Conservation (phyloP, 2,113 vertebrate species). For the Scalopus aquaticus region DNA sequence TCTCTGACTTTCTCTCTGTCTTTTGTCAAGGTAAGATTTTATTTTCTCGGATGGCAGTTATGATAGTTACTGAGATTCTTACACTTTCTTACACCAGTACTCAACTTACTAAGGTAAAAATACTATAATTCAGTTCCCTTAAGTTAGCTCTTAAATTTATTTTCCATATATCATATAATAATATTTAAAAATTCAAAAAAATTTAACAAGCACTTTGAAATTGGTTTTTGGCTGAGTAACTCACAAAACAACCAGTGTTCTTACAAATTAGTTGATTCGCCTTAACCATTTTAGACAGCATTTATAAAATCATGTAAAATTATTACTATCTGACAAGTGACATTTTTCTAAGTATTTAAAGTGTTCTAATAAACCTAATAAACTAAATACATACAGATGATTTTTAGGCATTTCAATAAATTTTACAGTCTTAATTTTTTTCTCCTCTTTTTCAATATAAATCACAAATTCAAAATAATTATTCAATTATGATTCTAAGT, state of each 20-base stretch:
- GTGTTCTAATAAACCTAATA: background rate
- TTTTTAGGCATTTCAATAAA: background rate
- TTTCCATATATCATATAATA: background rate
- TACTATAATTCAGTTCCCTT: background rate
- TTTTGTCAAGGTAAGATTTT: background rate
- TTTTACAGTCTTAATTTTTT: background rate
- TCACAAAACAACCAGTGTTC: background rate
- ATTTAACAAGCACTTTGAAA: background rate
- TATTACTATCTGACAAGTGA: background rate
- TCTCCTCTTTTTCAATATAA: background rate
- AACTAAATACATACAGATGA: background rate
- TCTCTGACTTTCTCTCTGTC: background rate
- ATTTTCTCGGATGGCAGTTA: background rate
- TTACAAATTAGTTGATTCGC: background rate
- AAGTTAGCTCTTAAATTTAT: background rate
- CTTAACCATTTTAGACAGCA: background rate
- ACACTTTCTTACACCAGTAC: background rate
- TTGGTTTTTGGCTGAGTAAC: background rate
- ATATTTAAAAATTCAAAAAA: background rate
- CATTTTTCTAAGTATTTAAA: constrained; percentile 10
- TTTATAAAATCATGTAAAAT: background rate
- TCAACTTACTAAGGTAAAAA: background rate
- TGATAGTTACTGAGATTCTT: background rate
- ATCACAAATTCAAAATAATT: background rate
- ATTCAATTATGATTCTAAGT: background rate